Evolutionary conservation across 2,888 invertebrate genomes (phyloP), one percentile per base, ranked within the genome.

Genomic region (Tetranychus truncatus): DNA sequence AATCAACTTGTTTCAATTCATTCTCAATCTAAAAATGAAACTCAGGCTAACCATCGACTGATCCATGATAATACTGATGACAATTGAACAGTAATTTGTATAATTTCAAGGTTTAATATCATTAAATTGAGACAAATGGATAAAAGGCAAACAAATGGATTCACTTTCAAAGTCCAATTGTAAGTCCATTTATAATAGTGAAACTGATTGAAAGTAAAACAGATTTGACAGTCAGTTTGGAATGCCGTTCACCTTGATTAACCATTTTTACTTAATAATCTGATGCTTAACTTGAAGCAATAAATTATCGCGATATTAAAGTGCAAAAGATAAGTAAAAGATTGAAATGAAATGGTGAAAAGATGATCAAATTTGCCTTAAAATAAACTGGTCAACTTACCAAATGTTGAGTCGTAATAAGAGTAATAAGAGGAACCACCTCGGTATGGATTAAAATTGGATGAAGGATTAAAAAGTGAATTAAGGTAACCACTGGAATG

Each of bases 401-500:
- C 72, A 46, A 72, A 72, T 34, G 15, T 72, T 15, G 72, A 72
- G n/a, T 72, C 72, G 15, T 72, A 72, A 20, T 72, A 72, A 20
- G 34, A 72, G 20, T 72, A 72, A 34, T 69, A 69, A 69, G 69
- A 69, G 4, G 72, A 72, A 34, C 21, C 20, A 18, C 45, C 20
- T 69, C 69, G 20, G 20, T 69, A 69, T 24, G 69, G 69, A 69
- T 24, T 69, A 24, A 69, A 69, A 21, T 69, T 69, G 18, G 69
- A 69, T 9, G 73, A 66, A 21, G 21, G 24, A 73, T 66, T 73
- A 55, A 73, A 73, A 34, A 73, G 65, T 46, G 73, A 73, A 73
- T 73, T 73, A n/a, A 73, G 45, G 21, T 73, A 73, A 20, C 73
- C 73, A 66, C 21, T 67, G 21, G 74, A 74, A 45, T 74, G 66